phyloP scores from a whole-genome alignment of 2,888 invertebrate genomes.

The Sesamia inferens region DNA sequence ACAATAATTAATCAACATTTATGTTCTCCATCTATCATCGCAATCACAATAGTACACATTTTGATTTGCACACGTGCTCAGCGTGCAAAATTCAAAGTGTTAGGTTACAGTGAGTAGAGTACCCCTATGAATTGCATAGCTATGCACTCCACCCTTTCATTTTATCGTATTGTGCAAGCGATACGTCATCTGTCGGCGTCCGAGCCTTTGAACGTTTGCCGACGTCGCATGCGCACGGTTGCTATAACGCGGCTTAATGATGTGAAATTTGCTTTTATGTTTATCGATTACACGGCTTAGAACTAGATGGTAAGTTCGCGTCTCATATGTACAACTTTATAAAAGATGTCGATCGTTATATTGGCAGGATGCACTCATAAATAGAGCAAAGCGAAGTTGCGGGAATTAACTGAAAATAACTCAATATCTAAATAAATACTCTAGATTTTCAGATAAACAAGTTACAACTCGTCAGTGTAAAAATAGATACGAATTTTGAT shows the following conservation, averaged over 20 bases:
- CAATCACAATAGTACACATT: slow-evolving; percentile 68
- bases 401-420: slow-evolving; percentile 50
- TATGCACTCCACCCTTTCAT: slow-evolving; percentile 87
- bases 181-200: slow-evolving; percentile 85
- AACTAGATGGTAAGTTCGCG: slow-evolving; percentile 50
- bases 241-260: slow-evolving; percentile 60
- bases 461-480: slow-evolving; percentile 36
- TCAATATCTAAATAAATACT: slow-evolving; percentile 32
- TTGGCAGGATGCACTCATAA: slow-evolving; percentile 48
- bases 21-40: slow-evolving; percentile 60
- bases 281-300: slow-evolving; percentile 46
- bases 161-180: slow-evolving; percentile 84
- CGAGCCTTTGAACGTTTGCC: slow-evolving; percentile 83
- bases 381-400: slow-evolving; percentile 26
- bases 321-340: slow-evolving; percentile 42
- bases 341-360: slow-evolving; percentile 34
- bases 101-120: slow-evolving; percentile 83
- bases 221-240: slow-evolving; percentile 70
- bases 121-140: slow-evolving; percentile 88
- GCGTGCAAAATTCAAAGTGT: slow-evolving; percentile 79
- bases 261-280: slow-evolving; percentile 56
- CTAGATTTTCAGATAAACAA: slow-evolving; percentile 37
- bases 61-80: slow-evolving; percentile 80
- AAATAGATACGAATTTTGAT: slow-evolving; percentile 42
- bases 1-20: slow-evolving; percentile 58